Percentiles rank a stretch among this genome's conserved stretches.
These are phyloP conservation scores for Falcunculus frontatus DNA, from an alignment of 2,113 vertebrate species.

Conservation along the genomic window DNA sequence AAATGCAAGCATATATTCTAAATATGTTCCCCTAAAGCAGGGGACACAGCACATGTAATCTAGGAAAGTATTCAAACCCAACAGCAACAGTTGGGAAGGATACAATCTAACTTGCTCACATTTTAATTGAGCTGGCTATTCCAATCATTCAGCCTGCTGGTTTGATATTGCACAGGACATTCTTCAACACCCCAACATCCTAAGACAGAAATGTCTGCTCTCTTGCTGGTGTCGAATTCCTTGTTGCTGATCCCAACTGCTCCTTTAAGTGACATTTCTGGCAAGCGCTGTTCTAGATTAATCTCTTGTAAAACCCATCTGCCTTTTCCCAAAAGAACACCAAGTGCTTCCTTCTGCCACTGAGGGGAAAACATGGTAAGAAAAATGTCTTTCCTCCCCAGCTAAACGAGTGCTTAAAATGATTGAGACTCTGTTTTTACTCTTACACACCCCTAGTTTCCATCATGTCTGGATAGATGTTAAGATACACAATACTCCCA, in stretches of 20 bases:
- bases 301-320: slow-evolving; percentile 5
- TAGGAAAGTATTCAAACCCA: background rate
- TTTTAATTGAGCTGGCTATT: background rate
- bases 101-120: background rate
- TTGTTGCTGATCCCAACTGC: background rate
- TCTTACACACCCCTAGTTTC: background rate
- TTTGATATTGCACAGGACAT: background rate
- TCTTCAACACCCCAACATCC: background rate
- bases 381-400: background rate
- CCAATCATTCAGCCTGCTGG: background rate
- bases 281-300: background rate
- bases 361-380: background rate
- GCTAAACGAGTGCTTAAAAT: background rate
- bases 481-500: background rate
- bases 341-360: background rate
- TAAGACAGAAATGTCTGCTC: background rate
- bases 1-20: background rate
- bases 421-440: background rate
- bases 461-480: background rate
- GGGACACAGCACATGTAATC: background rate
- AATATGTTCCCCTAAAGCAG: background rate
- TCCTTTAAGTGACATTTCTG: background rate
- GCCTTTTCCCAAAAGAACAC: background rate
- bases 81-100: background rate
- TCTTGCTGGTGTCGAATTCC: background rate